These are phyloP conservation scores for Eilema griseolum DNA, from an alignment of 2,888 invertebrate genomes.

Conservation along the genomic window DNA sequence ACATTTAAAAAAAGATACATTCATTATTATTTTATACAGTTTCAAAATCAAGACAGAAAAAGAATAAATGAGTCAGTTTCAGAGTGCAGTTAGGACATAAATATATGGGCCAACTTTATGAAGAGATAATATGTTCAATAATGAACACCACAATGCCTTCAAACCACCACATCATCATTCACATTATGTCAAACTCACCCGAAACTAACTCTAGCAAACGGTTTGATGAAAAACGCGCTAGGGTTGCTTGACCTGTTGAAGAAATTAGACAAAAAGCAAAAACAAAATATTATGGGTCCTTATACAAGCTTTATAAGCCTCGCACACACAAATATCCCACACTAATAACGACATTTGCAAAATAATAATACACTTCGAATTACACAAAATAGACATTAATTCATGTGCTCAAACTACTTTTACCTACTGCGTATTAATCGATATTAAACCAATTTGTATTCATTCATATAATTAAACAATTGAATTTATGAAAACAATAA, in stretches of 20 bases:
- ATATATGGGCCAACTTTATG: conserved; percentile 74
- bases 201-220: conserved; percentile 90
- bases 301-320: conserved; percentile 76
- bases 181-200: conserved; percentile 89
- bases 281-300: conserved; percentile 72
- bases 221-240: conserved; percentile 91
- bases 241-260: conserved; percentile 91
- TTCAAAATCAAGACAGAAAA: conserved; percentile 49
- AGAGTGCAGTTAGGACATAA: conserved; percentile 84
- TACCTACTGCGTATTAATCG: conserved; percentile 55
- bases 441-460: background rate
- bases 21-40: conserved; percentile 30
- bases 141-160: conserved; percentile 84
- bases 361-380: conserved; percentile 55
- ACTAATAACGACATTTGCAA: conserved; percentile 61
- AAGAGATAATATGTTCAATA: conserved; percentile 73
- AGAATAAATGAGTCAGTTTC: conserved; percentile 80
- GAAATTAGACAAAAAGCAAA: conserved; percentile 87
- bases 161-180: conserved; percentile 84
- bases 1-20: conserved; percentile 7
- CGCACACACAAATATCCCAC: conserved; percentile 73
- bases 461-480: background rate
- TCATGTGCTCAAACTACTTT: conserved; percentile 51
- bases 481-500: background rate
- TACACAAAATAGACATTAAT: conserved; percentile 53